phyloP scores from a whole-genome alignment of 2,888 invertebrate species.

The Oeneis ivallda region DNA sequence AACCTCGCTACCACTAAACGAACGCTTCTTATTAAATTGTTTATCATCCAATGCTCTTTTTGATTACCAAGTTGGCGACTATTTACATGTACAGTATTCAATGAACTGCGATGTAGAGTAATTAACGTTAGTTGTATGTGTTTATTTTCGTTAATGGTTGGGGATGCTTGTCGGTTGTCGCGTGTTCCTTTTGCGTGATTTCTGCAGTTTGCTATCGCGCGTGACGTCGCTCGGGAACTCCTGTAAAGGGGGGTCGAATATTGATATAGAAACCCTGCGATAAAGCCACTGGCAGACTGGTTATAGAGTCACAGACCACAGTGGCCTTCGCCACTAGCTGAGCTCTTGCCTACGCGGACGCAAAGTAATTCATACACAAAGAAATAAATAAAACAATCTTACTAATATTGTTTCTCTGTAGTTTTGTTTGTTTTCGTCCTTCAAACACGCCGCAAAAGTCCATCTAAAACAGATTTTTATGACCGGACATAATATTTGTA shows the following conservation, averaged over 20 bases:
- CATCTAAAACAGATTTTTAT: too few species aligned
- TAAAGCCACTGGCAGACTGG: background rate
- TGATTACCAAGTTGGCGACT: background rate
- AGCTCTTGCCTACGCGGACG: too few species aligned
- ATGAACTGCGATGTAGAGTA: background rate
- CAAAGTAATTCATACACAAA: too few species aligned
- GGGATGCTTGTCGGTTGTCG: conserved; percentile 47
- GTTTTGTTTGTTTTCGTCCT: too few species aligned
- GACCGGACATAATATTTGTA: too few species aligned
- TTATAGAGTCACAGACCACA: too few species aligned
- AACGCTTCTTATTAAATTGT: background rate
- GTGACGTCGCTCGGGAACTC: conserved; percentile 71
- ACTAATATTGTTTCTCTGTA: too few species aligned
- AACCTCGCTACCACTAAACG: conserved; percentile 3
- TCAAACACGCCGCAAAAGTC: too few species aligned
- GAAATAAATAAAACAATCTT: too few species aligned
- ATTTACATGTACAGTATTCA: background rate
- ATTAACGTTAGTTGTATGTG: background rate
- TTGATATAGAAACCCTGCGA: conserved; percentile 1
- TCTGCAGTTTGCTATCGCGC: conserved; percentile 71
- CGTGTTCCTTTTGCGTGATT: conserved; percentile 76
- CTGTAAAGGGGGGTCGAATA: conserved; percentile 60
- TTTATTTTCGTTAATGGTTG: conserved; percentile 12
- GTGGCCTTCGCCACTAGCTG: too few species aligned
- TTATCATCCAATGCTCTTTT: conserved; percentile 20